Evolutionary conservation across 2,888 invertebrate genomes (phyloP).

Genomic region (Rhagonycha lutea): DNA sequence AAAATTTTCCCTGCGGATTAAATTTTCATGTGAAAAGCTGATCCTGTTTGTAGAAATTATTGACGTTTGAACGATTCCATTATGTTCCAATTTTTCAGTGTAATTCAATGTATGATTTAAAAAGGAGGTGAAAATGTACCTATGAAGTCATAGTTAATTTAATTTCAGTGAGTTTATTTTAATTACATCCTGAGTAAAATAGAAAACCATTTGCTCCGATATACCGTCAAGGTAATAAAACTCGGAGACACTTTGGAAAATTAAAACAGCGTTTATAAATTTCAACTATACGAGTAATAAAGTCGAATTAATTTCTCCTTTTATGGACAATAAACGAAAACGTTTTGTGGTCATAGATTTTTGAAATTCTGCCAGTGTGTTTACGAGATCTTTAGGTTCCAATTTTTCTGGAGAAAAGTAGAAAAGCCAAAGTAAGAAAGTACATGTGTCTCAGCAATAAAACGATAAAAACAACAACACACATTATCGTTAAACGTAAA

Average conservation of each 20-base stretch:
- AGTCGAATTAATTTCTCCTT: neutral
- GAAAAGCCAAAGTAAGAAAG: slow-evolving; percentile 9
- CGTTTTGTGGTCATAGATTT: neutral
- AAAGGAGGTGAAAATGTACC: neutral
- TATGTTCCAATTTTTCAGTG: neutral
- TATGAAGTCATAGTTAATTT: neutral
- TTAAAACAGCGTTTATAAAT: neutral
- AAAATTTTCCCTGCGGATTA: too few relatives aligned
- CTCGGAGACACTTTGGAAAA: neutral
- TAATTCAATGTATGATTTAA: neutral
- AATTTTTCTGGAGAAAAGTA: slow-evolving; percentile 12
- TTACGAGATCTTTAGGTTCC: slow-evolving; percentile 6
- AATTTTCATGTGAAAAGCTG: too few relatives aligned
- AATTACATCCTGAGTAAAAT: neutral
- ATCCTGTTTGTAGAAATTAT: too few relatives aligned
- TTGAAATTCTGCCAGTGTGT: slow-evolving; percentile 4
- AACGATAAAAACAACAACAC: slow-evolving; percentile 39
- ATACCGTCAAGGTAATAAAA: neutral
- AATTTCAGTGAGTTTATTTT: neutral
- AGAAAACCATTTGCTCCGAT: neutral
- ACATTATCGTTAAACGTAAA: slow-evolving; percentile 37
- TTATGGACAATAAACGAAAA: neutral
- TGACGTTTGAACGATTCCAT: too few relatives aligned
- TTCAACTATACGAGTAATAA: neutral
- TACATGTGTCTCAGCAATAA: slow-evolving; percentile 36